Conservation (phyloP, 1,140 invertebrate genomes). For the Caligus rogercresseyi region DNA sequence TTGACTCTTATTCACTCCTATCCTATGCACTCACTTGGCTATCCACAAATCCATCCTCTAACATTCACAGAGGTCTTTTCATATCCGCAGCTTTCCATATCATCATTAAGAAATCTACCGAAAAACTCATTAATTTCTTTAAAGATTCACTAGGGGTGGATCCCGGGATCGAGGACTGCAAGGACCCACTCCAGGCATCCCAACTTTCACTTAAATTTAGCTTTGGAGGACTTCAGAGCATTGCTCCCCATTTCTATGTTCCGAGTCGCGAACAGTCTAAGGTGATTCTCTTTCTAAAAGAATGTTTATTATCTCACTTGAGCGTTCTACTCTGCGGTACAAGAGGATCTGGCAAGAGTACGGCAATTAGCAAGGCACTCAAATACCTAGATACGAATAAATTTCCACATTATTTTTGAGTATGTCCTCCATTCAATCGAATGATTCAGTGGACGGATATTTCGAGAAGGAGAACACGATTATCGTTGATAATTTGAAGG, state of each 20-base stretch:
- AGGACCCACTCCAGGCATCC: background rate
- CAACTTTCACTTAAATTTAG: background rate
- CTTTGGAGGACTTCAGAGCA: background rate
- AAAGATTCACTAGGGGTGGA: background rate
- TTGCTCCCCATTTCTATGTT: background rate
- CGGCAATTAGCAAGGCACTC: background rate
- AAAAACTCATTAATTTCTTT: background rate
- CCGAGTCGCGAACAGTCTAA: background rate
- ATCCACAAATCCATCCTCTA: background rate
- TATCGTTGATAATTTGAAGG: background rate
- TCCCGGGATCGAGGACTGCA: background rate
- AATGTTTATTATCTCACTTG: background rate
- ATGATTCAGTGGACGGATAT: background rate
- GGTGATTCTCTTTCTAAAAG: background rate
- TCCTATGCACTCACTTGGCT: background rate
- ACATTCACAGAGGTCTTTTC: background rate
- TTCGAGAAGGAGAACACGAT: background rate
- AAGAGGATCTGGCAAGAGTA: background rate
- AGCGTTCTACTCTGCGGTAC: background rate
- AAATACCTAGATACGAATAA: background rate
- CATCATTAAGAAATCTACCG: background rate
- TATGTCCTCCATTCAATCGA: background rate
- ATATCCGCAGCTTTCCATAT: background rate
- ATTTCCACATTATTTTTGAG: background rate
- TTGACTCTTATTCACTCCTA: background rate